A percentile compares a stretch with the other conserved stretches of the same genome.
Evolutionary conservation across 2,888 invertebrate genomes (phyloP).

Genomic region (Euclidia mi): DNA sequence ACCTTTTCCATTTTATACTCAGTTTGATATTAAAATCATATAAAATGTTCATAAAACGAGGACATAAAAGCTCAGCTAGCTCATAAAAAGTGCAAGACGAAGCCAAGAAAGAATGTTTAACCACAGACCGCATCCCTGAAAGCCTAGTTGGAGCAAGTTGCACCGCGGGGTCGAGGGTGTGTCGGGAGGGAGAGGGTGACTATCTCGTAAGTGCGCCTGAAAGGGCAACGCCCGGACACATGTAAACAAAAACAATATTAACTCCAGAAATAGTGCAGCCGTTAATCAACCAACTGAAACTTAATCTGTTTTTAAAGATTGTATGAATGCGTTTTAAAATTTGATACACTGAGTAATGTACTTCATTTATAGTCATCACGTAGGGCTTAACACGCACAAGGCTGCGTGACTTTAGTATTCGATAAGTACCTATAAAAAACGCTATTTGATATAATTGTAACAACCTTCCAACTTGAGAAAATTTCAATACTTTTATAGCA

Average conservation of each 20-base stretch:
- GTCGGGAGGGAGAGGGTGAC: constrained; percentile 36
- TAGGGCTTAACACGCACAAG: neutral
- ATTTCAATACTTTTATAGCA: neutral
- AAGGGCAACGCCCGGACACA: constrained; percentile 59
- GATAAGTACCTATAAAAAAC: neutral
- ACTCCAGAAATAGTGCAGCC: constrained; percentile 32
- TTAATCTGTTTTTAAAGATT: neutral
- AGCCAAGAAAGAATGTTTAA: constrained; percentile 49
- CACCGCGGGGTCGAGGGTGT: constrained; percentile 58
- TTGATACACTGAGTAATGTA: too few relatives aligned
- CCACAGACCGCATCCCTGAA: constrained; percentile 65
- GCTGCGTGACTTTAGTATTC: neutral
- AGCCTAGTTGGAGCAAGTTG: constrained; percentile 60
- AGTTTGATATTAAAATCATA: neutral
- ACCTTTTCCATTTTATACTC: neutral
- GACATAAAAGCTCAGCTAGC: constrained; percentile 19
- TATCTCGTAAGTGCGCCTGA: constrained; percentile 46
- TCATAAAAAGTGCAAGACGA: constrained; percentile 36
- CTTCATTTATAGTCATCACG: too few relatives aligned
- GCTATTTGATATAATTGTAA: neutral
- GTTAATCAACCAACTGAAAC: constrained; percentile 25
- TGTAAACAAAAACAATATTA: constrained; percentile 62
- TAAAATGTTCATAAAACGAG: constrained; percentile 5
- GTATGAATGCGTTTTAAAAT: too few relatives aligned
- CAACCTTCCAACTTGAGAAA: neutral